These are phyloP conservation scores for Hemicentrotus pulcherrimus DNA, from an alignment of 35 echinoderm and acorn worm species.

Conservation along the genomic window DNA sequence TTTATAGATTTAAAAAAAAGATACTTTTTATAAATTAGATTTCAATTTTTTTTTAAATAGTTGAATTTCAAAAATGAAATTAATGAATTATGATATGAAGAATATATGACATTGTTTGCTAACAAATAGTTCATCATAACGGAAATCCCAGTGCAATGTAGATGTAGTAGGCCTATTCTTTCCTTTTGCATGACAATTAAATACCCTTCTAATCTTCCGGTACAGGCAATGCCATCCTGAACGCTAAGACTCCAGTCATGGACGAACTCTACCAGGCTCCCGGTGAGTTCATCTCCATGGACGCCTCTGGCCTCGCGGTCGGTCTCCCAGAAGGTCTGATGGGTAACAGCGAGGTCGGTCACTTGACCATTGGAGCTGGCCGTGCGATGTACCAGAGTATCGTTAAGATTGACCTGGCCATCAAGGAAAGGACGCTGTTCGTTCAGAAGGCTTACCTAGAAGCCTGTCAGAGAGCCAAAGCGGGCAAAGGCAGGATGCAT, in stretches of 20 bases:
- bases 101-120: not conserved
- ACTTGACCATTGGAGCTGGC: constrained; percentile 91
- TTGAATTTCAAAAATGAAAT: not conserved
- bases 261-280: constrained; percentile 67
- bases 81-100: not conserved
- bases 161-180: not conserved
- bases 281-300: constrained; percentile 70
- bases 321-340: constrained; percentile 93
- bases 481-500: constrained; percentile 82
- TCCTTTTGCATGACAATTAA: not conserved
- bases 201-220: not conserved
- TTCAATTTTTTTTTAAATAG: not conserved
- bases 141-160: not conserved
- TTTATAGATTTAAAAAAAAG: too few relatives aligned
- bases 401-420: constrained; percentile 80
- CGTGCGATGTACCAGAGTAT: constrained; percentile 94
- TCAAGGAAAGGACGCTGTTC: constrained; percentile 63
- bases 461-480: constrained; percentile 82
- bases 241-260: constrained; percentile 92
- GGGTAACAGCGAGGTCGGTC: constrained; percentile 99
- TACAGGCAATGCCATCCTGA: constrained; percentile 92
- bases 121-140: not conserved
- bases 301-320: constrained; percentile 93
- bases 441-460: constrained; percentile 80
- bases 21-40: not conserved